Evolutionary conservation across 2,113 vertebrate species (phyloP).

Genomic region (Nothocercus nigrocapillus): DNA sequence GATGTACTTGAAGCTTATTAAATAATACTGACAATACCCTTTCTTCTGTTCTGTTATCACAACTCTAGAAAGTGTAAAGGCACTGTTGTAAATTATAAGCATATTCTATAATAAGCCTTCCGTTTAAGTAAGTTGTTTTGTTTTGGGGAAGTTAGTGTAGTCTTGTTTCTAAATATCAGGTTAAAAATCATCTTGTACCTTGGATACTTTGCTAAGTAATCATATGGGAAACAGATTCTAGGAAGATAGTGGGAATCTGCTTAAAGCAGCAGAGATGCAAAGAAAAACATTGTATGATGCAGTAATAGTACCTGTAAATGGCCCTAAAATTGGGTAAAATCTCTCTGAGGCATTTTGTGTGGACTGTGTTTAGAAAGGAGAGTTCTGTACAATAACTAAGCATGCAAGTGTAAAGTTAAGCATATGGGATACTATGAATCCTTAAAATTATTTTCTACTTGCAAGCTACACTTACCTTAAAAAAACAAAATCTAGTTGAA

Average conservation of each 20-base stretch:
- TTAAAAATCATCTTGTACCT: neutral
- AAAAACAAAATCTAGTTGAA: neutral
- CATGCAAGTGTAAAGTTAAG: neutral
- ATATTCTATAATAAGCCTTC: neutral
- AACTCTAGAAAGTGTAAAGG: neutral
- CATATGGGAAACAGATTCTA: neutral
- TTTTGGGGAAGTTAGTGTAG: neutral
- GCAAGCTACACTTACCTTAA: neutral
- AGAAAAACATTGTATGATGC: neutral
- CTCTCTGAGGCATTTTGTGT: neutral
- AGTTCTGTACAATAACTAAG: neutral
- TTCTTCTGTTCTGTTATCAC: neutral
- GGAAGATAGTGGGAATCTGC: neutral
- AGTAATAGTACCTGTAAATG: neutral
- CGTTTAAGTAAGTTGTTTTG: conserved; percentile 20
- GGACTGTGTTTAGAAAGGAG: neutral
- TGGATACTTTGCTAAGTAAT: neutral
- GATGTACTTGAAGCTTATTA: conserved; percentile 32
- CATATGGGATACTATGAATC: neutral
- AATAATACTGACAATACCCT: conserved; percentile 39
- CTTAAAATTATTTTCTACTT: neutral
- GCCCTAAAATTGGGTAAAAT: neutral
- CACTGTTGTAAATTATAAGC: neutral
- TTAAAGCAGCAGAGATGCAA: neutral
- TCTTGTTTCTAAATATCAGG: neutral